Evolutionary conservation across 2,888 invertebrate genomes (phyloP).

Genomic region (Neoscelio sp.): DNA sequence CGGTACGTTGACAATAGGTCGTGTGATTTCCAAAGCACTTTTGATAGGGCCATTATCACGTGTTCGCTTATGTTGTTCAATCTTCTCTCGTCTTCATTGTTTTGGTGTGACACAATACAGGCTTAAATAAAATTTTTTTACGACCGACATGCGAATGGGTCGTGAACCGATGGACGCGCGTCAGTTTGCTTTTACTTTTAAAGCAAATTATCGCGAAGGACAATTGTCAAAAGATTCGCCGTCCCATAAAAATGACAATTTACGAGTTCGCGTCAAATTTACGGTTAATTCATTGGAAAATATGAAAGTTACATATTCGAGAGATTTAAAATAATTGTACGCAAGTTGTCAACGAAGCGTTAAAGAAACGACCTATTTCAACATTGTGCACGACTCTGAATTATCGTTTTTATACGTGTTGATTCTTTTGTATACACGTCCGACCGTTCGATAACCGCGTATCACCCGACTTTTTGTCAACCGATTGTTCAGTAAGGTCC

Average conservation of each 20-base stretch:
- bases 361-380: constrained; percentile 45
- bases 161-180: constrained; percentile 53
- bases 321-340: constrained; percentile 1
- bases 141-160: constrained; percentile 44
- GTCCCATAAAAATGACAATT: not conserved
- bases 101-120: constrained; percentile 71
- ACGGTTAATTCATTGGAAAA: not conserved
- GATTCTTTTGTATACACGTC: constrained; percentile 25
- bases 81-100: constrained; percentile 67
- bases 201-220: constrained; percentile 7
- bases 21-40: constrained; percentile 56
- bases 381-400: constrained; percentile 7
- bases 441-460: constrained; percentile 11
- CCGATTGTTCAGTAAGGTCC: too few relatives aligned
- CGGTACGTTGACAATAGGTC: constrained; percentile 52
- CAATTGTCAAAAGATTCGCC: not conserved
- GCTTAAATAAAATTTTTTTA: constrained; percentile 50
- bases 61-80: constrained; percentile 51
- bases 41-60: constrained; percentile 71
- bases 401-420: constrained; percentile 8
- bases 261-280: not conserved
- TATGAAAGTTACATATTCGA: not conserved
- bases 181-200: constrained; percentile 62
- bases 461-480: too few relatives aligned
- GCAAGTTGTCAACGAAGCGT: constrained; percentile 1